These are phyloP conservation scores for Helicolenus hilgendorfi DNA, from an alignment of 2,797 vertebrate genomes.

Conservation along the genomic window DNA sequence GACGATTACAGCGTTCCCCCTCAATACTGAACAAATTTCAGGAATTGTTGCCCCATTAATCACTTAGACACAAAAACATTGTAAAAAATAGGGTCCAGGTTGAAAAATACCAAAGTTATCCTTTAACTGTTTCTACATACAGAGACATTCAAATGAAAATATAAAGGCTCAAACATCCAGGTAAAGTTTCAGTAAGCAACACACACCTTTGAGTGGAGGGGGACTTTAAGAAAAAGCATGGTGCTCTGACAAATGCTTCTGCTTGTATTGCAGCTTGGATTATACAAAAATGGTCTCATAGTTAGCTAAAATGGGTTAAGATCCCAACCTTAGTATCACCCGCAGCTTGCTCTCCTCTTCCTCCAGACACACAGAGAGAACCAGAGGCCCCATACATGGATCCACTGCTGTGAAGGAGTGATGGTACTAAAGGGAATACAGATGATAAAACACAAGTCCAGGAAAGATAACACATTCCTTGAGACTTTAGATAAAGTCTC, in stretches of 20 bases:
- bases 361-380: constrained; percentile 91
- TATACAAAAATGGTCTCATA: neutral
- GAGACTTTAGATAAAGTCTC: neutral
- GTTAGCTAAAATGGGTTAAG: neutral
- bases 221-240: neutral
- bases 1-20: no score
- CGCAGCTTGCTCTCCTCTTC: constrained; percentile 88
- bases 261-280: neutral
- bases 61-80: no score
- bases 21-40: no score
- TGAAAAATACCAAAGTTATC: no score
- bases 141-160: neutral
- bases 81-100: no score
- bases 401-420: constrained; percentile 90
- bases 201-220: neutral
- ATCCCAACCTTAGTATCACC: constrained; percentile 87
- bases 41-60: no score
- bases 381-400: constrained; percentile 83
- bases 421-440: constrained; percentile 82
- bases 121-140: neutral
- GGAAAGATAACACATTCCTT: neutral
- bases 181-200: neutral
- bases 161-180: neutral
- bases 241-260: neutral
- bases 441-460: neutral